Evolutionary conservation across 2,888 invertebrate species (phyloP).

Genomic region (Hololepta plana): DNA sequence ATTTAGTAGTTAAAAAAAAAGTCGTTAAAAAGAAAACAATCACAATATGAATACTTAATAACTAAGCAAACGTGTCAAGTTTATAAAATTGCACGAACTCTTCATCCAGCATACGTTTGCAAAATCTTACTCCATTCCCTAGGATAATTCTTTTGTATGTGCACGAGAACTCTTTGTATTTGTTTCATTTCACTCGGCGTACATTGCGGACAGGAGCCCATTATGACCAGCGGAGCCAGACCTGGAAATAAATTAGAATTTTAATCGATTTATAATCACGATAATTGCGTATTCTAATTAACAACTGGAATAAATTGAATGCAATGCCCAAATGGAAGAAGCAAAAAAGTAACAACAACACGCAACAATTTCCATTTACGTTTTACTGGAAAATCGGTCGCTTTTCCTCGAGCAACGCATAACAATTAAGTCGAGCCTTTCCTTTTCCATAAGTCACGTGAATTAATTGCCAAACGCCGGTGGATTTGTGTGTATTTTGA

Average conservation of each 20-base stretch:
- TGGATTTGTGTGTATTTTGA: too few relatives aligned
- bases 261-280: constrained; percentile 2
- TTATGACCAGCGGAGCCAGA: constrained; percentile 53
- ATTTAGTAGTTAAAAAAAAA: too few relatives aligned
- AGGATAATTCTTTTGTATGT: constrained; percentile 57
- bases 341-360: background rate
- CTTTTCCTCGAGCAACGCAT: too few relatives aligned
- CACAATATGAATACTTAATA: too few relatives aligned
- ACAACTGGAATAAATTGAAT: constrained; percentile 1
- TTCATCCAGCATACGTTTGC: constrained; percentile 43
- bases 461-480: too few relatives aligned
- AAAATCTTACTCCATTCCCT: constrained; percentile 61
- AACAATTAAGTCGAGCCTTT: too few relatives aligned
- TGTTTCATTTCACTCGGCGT: constrained; percentile 48
- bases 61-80: constrained; percentile 1
- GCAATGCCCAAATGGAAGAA: background rate
- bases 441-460: too few relatives aligned
- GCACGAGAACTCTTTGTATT: constrained; percentile 54
- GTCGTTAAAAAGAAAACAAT: too few relatives aligned
- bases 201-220: constrained; percentile 57
- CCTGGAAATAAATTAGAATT: constrained; percentile 30
- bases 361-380: background rate
- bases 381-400: constrained; percentile 1
- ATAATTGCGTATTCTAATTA: background rate
- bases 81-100: background rate